phyloP scores from a whole-genome alignment of 2,113 vertebrate genomes.

The Pseudolaguvia tuberculata region DNA sequence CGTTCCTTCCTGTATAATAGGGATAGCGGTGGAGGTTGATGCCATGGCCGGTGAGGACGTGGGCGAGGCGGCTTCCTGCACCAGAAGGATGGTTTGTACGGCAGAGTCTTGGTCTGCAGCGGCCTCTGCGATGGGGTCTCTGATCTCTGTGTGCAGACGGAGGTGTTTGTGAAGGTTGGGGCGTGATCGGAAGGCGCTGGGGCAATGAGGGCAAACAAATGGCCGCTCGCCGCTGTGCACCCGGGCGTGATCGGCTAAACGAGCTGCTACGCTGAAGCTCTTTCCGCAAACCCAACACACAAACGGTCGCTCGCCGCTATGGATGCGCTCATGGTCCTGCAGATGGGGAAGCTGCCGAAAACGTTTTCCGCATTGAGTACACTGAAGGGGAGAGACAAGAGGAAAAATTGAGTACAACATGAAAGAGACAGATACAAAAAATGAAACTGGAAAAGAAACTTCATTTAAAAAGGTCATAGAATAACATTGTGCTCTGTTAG shows the following conservation, averaged over 20 bases:
- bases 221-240: constrained; percentile 76
- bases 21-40: background rate
- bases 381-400: constrained; percentile 51
- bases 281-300: constrained; percentile 75
- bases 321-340: constrained; percentile 75
- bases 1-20: constrained; percentile 34
- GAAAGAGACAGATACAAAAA: background rate
- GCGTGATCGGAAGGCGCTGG: constrained; percentile 70
- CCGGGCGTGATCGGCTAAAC: constrained; percentile 72
- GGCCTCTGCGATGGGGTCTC: constrained; percentile 3
- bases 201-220: constrained; percentile 66
- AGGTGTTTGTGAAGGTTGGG: constrained; percentile 75
- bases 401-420: background rate
- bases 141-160: constrained; percentile 59
- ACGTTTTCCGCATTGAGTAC: constrained; percentile 67
- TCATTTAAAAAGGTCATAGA: too few species aligned
- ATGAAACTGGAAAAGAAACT: too few species aligned
- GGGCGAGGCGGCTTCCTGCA: constrained; percentile 49
- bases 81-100: constrained; percentile 70
- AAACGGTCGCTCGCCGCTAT: constrained; percentile 70
- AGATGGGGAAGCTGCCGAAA: constrained; percentile 75
- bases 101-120: constrained; percentile 47
- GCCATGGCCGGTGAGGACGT: background rate
- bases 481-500: background rate
- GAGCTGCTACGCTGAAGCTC: constrained; percentile 72